Evolutionary conservation across 1,140 invertebrate genomes (phyloP).

Genomic region (Eulimnadia texana): DNA sequence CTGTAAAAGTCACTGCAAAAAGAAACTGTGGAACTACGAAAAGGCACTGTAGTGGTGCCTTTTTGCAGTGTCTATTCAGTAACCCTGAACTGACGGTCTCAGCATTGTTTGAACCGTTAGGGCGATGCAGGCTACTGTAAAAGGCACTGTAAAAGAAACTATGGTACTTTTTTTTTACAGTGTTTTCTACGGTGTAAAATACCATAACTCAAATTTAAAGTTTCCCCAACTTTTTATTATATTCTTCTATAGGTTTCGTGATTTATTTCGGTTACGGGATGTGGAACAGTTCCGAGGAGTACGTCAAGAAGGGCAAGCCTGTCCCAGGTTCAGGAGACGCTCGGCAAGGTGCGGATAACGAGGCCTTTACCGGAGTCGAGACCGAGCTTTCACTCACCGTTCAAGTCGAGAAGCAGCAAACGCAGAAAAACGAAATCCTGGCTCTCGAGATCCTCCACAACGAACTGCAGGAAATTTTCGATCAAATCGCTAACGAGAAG

Average conservation of each 20-base stretch:
- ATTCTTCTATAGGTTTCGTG: slow-evolving; percentile 44
- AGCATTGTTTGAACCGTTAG: no score
- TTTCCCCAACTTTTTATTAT: slow-evolving; percentile 5
- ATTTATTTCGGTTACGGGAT: slow-evolving; percentile 89
- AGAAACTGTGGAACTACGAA: no score
- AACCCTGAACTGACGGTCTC: no score
- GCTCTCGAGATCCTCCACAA: no score
- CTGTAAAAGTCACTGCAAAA: no score
- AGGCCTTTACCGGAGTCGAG: neutral
- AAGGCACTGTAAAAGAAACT: no score
- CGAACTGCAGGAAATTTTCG: no score
- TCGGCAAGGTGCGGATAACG: neutral
- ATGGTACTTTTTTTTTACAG: no score
- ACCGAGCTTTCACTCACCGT: neutral
- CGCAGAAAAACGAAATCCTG: neutral
- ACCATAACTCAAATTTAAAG: neutral
- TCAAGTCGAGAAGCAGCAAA: neutral
- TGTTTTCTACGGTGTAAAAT: neutral
- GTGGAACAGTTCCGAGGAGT: slow-evolving; percentile 49
- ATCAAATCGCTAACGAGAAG: no score
- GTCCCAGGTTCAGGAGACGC: neutral
- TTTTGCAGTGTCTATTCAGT: no score
- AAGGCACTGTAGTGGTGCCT: no score
- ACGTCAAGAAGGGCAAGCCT: slow-evolving; percentile 4
- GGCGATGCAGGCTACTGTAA: no score